phyloP scores from a whole-genome alignment of 1,140 invertebrate genomes.

The Polypedilum vanderplanki region DNA sequence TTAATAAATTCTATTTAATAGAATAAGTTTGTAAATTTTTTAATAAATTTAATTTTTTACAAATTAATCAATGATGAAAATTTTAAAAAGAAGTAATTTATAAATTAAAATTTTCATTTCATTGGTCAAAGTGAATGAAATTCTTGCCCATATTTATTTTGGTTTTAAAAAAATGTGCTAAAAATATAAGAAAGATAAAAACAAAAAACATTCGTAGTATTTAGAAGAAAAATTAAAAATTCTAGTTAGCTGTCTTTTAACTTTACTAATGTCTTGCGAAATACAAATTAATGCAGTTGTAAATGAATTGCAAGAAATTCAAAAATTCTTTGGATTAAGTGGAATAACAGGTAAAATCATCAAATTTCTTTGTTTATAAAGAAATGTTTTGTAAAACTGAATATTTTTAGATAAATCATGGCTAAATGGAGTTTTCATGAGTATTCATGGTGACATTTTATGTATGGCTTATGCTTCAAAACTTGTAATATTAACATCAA shows the following conservation, averaged over 20 bases:
- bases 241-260: not conserved
- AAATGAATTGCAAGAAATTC: not conserved
- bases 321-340: not conserved
- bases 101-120: too few species aligned
- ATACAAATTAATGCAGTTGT: not conserved
- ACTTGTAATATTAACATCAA: not conserved
- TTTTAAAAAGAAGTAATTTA: too few species aligned
- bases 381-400: not conserved
- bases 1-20: too few species aligned
- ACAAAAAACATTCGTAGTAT: not conserved
- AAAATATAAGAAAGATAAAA: not conserved
- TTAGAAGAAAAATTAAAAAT: not conserved
- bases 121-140: not conserved
- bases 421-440: conserved; percentile 6
- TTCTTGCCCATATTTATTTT: not conserved
- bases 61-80: too few species aligned
- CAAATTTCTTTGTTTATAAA: not conserved
- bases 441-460: not conserved
- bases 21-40: not conserved
- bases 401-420: conserved; percentile 16
- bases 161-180: not conserved
- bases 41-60: not conserved
- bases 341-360: not conserved
- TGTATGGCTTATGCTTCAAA: conserved; percentile 34
- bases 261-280: conserved; percentile 9